Evolutionary conservation across 2,888 invertebrate species (phyloP), one percentile per base, ranked within the genome.

Genomic region (Agrenia bidenticulata): DNA sequence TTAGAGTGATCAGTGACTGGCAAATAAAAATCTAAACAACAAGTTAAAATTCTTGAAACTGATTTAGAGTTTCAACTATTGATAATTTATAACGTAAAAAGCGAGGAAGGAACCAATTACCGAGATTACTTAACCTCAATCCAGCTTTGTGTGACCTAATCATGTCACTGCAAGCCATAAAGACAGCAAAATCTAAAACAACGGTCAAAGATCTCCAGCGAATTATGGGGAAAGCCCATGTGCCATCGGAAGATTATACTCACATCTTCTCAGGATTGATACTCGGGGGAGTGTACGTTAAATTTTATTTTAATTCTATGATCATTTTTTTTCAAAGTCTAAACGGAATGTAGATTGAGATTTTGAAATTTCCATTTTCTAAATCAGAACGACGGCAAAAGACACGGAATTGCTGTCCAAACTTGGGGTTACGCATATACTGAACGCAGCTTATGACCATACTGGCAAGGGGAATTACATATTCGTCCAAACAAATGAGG

Each of bases 381-480:
- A 9, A 4, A 9, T 7, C 19, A 54, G 54, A 32, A 54, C 54
- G n/a, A 54, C 54, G 2, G 54, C 27, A 4, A 54, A 54, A 27
- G n/a, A 54, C n/a, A 54, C 54, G n/a, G 27, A 54, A 7, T 24
- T 54, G 9, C 54, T 54, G 7, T 26, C 24, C 9, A 26, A 24
- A 2, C 32, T 54, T 2, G 32, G 32, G n/a, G 54, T 54, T 4
- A 54, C 27, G 11, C 54, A 54, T 27, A 54, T 54, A 13, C n/a
- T 54, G 15, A 54, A 54, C n/a, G 26, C 54, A 19, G 54, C 54
- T 2, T 54, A 54, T 27, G 54, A 54, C n/a, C n/a, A 11, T 2
- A 54, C 54, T n/a, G 54, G 54, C 2, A 54, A 54, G 27, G 54
- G 54, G 2, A 54, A 54, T n/a, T 54, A 26, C 17, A 54, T 54